Conservation (phyloP, 30 jellyfish, hydroid and myxozoan genomes). For the Phacellophora camtschatica region DNA sequence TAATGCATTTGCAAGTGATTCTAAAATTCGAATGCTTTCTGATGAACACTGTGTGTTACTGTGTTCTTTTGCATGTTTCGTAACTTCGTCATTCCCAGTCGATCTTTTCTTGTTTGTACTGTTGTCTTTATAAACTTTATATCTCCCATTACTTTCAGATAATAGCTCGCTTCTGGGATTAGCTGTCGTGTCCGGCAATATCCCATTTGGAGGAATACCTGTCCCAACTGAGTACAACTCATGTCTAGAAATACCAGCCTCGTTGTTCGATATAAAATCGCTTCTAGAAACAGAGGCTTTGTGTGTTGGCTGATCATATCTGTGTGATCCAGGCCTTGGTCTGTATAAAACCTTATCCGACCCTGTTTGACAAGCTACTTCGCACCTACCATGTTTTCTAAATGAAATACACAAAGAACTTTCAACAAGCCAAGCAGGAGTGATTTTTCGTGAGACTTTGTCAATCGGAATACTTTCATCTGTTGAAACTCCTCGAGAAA, state of each 20-base stretch:
- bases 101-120: background rate
- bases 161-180: slow-evolving; percentile 1
- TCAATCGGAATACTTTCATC: slow-evolving; percentile 44
- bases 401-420: slow-evolving; percentile 44
- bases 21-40: slow-evolving; percentile 49
- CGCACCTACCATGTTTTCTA: slow-evolving; percentile 45
- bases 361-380: slow-evolving; percentile 71
- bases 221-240: background rate
- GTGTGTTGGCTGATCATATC: slow-evolving; percentile 16
- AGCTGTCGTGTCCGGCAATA: too few relatives aligned
- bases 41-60: slow-evolving; percentile 42
- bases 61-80: background rate
- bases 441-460: background rate
- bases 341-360: slow-evolving; percentile 3
- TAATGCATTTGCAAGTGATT: slow-evolving; percentile 53
- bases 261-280: too few relatives aligned
- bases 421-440: slow-evolving; percentile 46
- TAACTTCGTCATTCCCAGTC: background rate
- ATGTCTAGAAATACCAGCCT: too few relatives aligned
- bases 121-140: background rate
- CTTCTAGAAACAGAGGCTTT: too few relatives aligned
- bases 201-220: too few relatives aligned
- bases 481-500: slow-evolving; percentile 54
- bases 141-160: background rate
- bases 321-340: slow-evolving; percentile 23